Evolutionary conservation across 2,113 vertebrate genomes (phyloP).

Genomic region (Procavia capensis): DNA sequence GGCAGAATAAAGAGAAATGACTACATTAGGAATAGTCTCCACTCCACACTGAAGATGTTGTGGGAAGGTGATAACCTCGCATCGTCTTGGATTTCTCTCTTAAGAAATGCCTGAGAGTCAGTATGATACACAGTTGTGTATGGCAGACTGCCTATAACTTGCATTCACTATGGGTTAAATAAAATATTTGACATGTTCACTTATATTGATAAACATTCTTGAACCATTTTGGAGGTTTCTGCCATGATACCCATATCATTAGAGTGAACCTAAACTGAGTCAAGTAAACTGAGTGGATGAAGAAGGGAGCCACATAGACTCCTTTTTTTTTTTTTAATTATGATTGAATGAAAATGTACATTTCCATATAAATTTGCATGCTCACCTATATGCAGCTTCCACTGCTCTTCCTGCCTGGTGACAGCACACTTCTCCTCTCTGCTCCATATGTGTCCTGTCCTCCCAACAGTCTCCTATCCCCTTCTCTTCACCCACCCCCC

Average conservation of each 20-base stretch:
- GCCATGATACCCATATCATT: neutral
- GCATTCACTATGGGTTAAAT: neutral
- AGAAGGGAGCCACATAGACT: neutral
- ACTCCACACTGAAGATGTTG: accelerated
- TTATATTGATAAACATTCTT: neutral
- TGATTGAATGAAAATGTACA: too few species aligned
- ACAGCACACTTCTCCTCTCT: too few species aligned
- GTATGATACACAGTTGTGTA: neutral
- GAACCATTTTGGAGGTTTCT: neutral
- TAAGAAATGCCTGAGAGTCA: neutral
- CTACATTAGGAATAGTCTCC: neutral
- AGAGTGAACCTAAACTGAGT: neutral
- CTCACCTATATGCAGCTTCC: too few species aligned
- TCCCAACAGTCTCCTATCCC: too few species aligned
- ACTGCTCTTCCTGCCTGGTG: too few species aligned
- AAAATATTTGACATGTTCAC: neutral
- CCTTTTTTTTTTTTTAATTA: too few species aligned
- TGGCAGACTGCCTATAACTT: neutral
- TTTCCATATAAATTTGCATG: too few species aligned
- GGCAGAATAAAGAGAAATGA: neutral
- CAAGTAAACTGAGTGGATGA: neutral
- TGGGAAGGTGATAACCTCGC: neutral
- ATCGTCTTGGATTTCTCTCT: neutral
- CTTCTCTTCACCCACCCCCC: too few species aligned
- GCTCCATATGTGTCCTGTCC: too few species aligned